phyloP scores from a whole-genome alignment of 2,888 invertebrate species.

The Drosophila borealis region DNA sequence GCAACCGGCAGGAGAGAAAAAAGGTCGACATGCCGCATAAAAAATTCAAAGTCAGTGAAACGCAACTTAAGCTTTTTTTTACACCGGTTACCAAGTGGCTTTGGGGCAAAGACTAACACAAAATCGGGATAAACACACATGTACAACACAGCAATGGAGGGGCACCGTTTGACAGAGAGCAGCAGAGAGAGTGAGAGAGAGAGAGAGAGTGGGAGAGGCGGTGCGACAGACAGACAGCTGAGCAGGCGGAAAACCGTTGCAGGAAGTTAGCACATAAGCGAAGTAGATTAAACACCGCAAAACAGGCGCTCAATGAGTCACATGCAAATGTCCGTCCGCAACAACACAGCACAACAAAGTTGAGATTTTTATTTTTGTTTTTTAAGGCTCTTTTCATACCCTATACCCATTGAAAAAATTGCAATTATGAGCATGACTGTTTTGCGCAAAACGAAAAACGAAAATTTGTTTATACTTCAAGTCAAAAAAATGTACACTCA shows the following conservation, averaged over 20 bases:
- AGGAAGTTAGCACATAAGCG: constrained; percentile 74
- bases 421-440: background rate
- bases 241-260: constrained; percentile 31
- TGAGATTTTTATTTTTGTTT: constrained; percentile 36
- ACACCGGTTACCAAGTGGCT: constrained; percentile 60
- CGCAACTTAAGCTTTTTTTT: constrained; percentile 80
- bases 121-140: constrained; percentile 80
- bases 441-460: background rate
- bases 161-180: background rate
- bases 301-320: constrained; percentile 78
- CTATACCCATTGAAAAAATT: background rate
- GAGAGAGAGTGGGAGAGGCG: constrained; percentile 1
- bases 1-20: constrained; percentile 25
- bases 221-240: constrained; percentile 11
- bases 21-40: constrained; percentile 73
- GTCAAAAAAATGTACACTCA: too few species aligned
- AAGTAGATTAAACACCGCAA: constrained; percentile 81
- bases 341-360: constrained; percentile 42
- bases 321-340: constrained; percentile 57
- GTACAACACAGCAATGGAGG: constrained; percentile 44
- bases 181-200: background rate
- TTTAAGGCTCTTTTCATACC: constrained; percentile 10
- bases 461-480: too few species aligned
- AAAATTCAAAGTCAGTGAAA: constrained; percentile 81
- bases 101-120: constrained; percentile 47